Evolutionary conservation across 2,888 invertebrate species (phyloP), one percentile per base, ranked within the genome.

Genomic region (Sericinus montela): DNA sequence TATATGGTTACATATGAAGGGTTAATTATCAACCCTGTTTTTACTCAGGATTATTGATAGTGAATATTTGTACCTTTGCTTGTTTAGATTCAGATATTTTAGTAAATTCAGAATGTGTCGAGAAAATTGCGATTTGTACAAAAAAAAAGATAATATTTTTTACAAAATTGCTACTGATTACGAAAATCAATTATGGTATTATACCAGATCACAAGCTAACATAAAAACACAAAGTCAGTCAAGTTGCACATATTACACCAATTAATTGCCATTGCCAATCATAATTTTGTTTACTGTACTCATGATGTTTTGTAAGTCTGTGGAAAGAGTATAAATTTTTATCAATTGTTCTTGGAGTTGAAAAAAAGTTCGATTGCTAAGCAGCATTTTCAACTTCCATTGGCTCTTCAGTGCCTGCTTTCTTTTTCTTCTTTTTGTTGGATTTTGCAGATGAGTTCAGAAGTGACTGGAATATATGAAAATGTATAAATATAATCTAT

Each of bases 401-500:
- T n/a, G 90, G 79, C 58, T 90, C 90, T 58, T 90, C 84, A 45
- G 90, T 85, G 55, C 91, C 92, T 59, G 92, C 92, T 57, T 93
- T 93, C 93, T 95, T 95, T 94, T 96, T 96, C 92, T 96, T 96
- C 93, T 96, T 97, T 87, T 97, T 97, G 63, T 94, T 95, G 16
- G 95, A 90, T 80, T 96, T 97, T 54, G 95, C 94, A 11, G 94
- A 93, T 53, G 93, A 92, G 72, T 93, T 93, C 64, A 97, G 88
- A 55, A 96, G 90, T 53, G 92, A 87, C 93, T 94, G 84, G 37
- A 28, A 40, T 32, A 1, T 80, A 73, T 48, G 51, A 54, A 45
- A 48, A 25, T 8, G 7, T 19, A 19, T n/a, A n/a, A n/a, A n/a
- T n/a, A n/a, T n/a, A n/a, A n/a, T n/a, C n/a, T n/a, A n/a, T n/a